These are phyloP conservation scores for Orestias chungarensis DNA, from an alignment of 2,797 vertebrate species.

Conservation along the genomic window DNA sequence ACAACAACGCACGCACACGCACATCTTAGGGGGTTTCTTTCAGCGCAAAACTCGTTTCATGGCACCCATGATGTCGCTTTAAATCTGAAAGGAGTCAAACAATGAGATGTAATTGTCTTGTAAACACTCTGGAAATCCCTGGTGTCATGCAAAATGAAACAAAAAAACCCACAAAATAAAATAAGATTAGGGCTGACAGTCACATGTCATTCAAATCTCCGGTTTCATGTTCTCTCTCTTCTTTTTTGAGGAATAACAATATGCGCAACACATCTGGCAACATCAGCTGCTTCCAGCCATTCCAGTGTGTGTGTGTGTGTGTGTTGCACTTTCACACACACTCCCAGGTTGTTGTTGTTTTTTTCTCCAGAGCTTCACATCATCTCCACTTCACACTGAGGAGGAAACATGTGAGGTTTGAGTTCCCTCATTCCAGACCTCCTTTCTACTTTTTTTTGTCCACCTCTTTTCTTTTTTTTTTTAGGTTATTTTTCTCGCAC, in stretches of 20 bases:
- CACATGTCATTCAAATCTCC: constrained; percentile 59
- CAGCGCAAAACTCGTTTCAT: neutral
- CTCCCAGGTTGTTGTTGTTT: neutral
- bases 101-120: neutral
- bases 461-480: neutral
- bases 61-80: neutral
- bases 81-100: neutral
- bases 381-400: constrained; percentile 24
- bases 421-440: constrained; percentile 38
- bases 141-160: neutral
- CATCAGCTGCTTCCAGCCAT: constrained; percentile 59
- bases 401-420: constrained; percentile 59
- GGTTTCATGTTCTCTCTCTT: neutral
- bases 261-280: constrained; percentile 66
- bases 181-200: constrained; percentile 14
- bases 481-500: constrained; percentile 28
- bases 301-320: neutral
- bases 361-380: constrained; percentile 10
- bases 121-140: neutral
- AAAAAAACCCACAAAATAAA: no score
- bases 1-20: no score
- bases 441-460: constrained; percentile 31
- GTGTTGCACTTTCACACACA: constrained; percentile 6
- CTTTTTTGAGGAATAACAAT: constrained; percentile 29
- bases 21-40: no score